Conservation (phyloP, 2,113 vertebrate genomes). For the Cromileptes altivelis region DNA sequence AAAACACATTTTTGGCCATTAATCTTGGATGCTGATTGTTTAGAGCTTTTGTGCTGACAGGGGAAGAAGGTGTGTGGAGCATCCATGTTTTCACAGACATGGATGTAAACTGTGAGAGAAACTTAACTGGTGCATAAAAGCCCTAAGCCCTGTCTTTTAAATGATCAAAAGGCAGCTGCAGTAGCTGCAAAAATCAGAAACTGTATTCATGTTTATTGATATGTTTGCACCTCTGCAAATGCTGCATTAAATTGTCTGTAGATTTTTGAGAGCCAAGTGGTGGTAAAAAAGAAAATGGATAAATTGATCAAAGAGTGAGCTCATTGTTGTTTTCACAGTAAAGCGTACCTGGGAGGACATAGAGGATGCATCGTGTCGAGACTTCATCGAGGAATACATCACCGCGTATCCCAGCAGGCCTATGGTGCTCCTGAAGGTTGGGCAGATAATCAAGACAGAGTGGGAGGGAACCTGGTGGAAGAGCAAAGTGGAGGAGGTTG, state of each 20-base stretch:
- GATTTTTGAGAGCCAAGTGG: neutral
- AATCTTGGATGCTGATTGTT: no score
- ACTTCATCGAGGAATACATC: conserved; percentile 98
- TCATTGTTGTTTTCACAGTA: conserved; percentile 82
- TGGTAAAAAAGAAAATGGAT: neutral
- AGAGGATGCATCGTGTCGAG: conserved; percentile 94
- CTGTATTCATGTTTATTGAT: no score
- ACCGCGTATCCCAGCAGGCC: conserved; percentile 97
- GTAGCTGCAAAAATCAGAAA: no score
- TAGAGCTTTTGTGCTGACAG: no score
- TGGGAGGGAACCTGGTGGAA: conserved; percentile 99
- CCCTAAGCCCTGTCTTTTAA: no score
- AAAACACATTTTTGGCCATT: no score
- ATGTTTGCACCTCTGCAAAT: no score
- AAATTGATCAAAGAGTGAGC: neutral
- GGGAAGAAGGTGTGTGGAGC: no score
- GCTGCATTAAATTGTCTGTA: neutral
- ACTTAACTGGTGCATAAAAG: no score
- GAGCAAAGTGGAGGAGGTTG: conserved; percentile 97
- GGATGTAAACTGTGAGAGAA: no score
- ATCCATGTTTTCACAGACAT: no score
- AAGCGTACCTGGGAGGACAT: conserved; percentile 96
- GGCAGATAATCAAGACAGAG: conserved; percentile 97
- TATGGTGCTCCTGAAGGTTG: conserved; percentile 96
- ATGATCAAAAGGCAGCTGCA: no score